phyloP scores from a whole-genome alignment of 2,888 invertebrate species.

The Lamellibrachia satsuma region DNA sequence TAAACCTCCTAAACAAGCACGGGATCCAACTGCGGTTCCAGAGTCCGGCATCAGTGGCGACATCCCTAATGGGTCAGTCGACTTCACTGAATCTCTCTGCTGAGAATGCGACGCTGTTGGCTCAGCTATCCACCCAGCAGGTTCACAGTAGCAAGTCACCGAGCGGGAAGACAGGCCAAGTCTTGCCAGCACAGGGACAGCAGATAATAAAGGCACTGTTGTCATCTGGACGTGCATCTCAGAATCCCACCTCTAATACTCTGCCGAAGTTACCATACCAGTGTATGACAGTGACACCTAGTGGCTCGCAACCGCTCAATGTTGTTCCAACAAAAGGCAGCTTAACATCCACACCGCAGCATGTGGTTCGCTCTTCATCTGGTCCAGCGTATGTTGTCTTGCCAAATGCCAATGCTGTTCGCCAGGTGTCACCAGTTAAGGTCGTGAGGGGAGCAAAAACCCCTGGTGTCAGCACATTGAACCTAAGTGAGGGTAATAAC shows the following conservation, averaged over 20 bases:
- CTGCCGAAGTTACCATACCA: neutral
- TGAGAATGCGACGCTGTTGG: conserved; percentile 26
- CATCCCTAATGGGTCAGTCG: neutral
- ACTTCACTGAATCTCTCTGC: neutral
- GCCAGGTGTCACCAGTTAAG: neutral
- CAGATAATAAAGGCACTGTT: neutral
- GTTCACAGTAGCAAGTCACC: neutral
- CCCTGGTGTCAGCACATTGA: neutral
- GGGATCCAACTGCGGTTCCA: neutral
- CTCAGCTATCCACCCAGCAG: conserved; percentile 30
- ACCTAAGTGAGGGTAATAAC: neutral
- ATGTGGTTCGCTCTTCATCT: neutral
- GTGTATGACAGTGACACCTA: neutral
- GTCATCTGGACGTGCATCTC: neutral
- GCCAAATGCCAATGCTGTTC: neutral
- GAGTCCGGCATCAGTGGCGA: neutral
- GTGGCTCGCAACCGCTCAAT: neutral
- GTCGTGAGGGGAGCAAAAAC: neutral
- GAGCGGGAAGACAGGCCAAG: neutral
- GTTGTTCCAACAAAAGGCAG: neutral
- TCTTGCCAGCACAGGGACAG: neutral
- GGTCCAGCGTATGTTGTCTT: neutral
- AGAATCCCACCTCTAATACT: neutral
- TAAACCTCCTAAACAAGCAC: neutral
- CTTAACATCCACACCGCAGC: neutral